phyloP scores from a whole-genome alignment of 2,113 vertebrate genomes.

The Aviceda subcristata region DNA sequence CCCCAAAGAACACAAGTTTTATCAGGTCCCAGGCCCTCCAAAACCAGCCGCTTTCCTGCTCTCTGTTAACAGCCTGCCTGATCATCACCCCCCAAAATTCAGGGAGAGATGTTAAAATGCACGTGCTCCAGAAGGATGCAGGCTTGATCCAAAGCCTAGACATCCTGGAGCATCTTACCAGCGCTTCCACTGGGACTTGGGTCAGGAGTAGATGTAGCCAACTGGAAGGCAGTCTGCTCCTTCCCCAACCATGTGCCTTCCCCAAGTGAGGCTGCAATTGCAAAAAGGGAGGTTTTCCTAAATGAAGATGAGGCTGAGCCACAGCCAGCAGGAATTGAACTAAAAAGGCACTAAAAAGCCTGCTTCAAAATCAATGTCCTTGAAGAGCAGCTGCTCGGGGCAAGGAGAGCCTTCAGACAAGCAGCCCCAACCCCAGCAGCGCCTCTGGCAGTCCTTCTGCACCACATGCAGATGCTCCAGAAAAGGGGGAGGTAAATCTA shows the following conservation, averaged over 20 bases:
- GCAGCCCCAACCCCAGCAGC: background rate
- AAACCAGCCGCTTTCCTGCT: background rate
- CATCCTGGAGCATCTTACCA: background rate
- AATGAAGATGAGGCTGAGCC: background rate
- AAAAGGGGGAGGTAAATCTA: background rate
- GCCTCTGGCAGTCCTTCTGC: background rate
- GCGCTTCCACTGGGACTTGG: background rate
- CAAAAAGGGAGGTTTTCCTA: background rate
- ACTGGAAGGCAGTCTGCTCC: background rate
- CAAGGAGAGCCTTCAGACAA: background rate
- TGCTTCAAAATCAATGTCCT: background rate
- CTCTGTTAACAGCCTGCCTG: background rate
- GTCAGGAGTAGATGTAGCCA: background rate
- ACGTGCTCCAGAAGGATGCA: background rate
- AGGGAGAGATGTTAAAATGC: background rate
- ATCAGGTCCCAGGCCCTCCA: background rate
- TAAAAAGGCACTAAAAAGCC: background rate
- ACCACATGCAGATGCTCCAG: background rate
- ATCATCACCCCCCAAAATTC: background rate
- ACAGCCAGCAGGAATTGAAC: background rate
- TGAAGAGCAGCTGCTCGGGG: accelerated
- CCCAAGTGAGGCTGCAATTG: background rate
- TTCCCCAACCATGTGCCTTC: background rate
- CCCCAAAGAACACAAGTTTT: background rate
- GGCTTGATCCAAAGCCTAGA: background rate